Conservation (phyloP, 2,888 invertebrate species). For the Lepidonotus clava region DNA sequence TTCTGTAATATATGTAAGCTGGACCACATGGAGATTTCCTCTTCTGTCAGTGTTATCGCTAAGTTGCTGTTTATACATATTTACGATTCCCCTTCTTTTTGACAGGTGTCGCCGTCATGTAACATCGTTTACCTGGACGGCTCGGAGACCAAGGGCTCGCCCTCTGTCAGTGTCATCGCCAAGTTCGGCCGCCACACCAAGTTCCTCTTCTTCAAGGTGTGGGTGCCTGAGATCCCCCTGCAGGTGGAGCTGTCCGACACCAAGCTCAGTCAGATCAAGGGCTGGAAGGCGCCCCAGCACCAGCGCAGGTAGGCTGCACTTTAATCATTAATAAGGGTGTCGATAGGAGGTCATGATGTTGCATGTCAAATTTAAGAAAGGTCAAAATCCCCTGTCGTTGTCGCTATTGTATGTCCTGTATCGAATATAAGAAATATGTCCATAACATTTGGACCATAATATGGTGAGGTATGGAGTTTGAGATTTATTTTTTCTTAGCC, state of each 20-base stretch:
- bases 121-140: constrained; percentile 98
- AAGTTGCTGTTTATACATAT: not conserved
- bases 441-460: too few relatives aligned
- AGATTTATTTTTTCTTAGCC: too few relatives aligned
- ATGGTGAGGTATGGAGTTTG: too few relatives aligned
- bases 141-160: constrained; percentile 95
- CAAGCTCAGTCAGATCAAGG: constrained; percentile 94
- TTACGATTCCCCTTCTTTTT: constrained; percentile 66
- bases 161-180: constrained; percentile 95
- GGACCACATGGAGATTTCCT: too few relatives aligned
- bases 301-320: constrained; percentile 51
- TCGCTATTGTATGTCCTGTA: too few relatives aligned
- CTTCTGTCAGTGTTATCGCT: too few relatives aligned
- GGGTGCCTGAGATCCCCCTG: constrained; percentile 97
- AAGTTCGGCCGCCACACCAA: constrained; percentile 86
- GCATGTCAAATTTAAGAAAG: too few relatives aligned
- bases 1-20: too few relatives aligned
- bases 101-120: constrained; percentile 97
- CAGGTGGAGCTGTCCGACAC: constrained; percentile 94
- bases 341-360: too few relatives aligned
- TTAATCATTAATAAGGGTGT: not conserved
- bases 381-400: too few relatives aligned
- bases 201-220: constrained; percentile 92
- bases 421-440: too few relatives aligned
- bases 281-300: constrained; percentile 91